A percentile compares a stretch with the other conserved stretches of the same genome.
These are phyloP conservation scores for Gadopsis marmoratus DNA, from an alignment of 2,797 vertebrate genomes.

Conservation along the genomic window DNA sequence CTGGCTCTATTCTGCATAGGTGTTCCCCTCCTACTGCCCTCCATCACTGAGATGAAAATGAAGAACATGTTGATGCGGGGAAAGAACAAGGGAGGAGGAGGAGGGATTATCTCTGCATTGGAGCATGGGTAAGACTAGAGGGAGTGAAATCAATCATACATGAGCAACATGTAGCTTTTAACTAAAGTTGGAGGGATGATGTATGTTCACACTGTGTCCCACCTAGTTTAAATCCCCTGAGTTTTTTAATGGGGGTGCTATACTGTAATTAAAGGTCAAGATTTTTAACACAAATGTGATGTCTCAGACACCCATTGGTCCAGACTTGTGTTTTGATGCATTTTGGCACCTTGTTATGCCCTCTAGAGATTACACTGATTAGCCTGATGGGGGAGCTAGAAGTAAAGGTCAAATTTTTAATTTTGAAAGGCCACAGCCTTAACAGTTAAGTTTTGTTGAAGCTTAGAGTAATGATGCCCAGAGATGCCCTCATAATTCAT, in stretches of 20 bases:
- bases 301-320: constrained; percentile 16
- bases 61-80: constrained; percentile 88
- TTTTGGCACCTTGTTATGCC: constrained; percentile 51
- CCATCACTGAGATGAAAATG: constrained; percentile 90
- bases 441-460: constrained; percentile 19
- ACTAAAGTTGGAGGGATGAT: constrained; percentile 23
- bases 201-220: constrained; percentile 24
- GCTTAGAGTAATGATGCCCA: constrained; percentile 2
- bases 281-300: constrained; percentile 42
- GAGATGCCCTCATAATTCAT: constrained; percentile 10
- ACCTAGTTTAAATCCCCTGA: constrained; percentile 5
- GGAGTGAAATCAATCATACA: not conserved
- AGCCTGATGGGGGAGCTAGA: constrained; percentile 32
- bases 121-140: constrained; percentile 84
- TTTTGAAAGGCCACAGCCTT: constrained; percentile 23
- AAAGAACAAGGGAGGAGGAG: constrained; percentile 85
- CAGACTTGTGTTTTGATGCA: constrained; percentile 35
- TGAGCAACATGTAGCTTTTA: not conserved
- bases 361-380: constrained; percentile 30
- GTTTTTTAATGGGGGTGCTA: constrained; percentile 38
- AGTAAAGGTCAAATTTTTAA: constrained; percentile 59
- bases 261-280: constrained; percentile 61
- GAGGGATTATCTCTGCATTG: constrained; percentile 62
- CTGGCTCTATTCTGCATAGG: constrained; percentile 94
- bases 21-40: constrained; percentile 91